Evolutionary conservation across 2,797 vertebrate species (phyloP), one percentile per base, ranked within the genome.

Genomic region (Morus bassanus): DNA sequence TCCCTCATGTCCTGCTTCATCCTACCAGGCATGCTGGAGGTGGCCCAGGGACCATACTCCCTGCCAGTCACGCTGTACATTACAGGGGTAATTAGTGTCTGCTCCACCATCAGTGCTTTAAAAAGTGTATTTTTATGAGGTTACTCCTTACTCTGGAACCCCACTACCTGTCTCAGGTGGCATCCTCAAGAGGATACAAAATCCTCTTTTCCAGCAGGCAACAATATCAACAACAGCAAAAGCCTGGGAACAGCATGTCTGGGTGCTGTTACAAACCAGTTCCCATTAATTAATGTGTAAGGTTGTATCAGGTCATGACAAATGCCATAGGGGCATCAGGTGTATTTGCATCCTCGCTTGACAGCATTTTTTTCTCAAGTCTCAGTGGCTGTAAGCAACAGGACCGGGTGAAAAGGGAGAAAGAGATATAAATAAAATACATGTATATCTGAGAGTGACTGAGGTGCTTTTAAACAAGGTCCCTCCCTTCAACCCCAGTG

Each of bases 1-100:
- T 39, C 31, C 35, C 31, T 80, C 45, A 9, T 4, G 30, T 56
- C 64, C 61, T 75, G 65, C 39, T 23, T 59, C 41, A 30, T 70
- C 35, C 65, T 60, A 23, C 39, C 1, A 0, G 7, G 3, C 13
- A 10, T 0, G 5, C 13, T 57, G 37, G 46, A 65, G 68, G 28
- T 70, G 41, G 33, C 39, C 41, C 27, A 51, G 48, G 65, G 70
- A 54, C 50, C 6, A 3, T 30, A 45, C 24, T 39, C 54, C n/a
- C 27, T n/a, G 21, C 12, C 35, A 35, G 69, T 18, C 53, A 64
- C 21, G 10, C 13, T 64, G 60, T 45, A 45, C 43, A 18, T 45
- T 45, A 54, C 54, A 61, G 68, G 28, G 16, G 31, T 54, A 68
- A 81, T 64, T 73, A 77, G 28, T 24, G 12, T 45, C 61, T 81